Conservation (phyloP, 1,140 invertebrate species). For the Conus betulinus region DNA sequence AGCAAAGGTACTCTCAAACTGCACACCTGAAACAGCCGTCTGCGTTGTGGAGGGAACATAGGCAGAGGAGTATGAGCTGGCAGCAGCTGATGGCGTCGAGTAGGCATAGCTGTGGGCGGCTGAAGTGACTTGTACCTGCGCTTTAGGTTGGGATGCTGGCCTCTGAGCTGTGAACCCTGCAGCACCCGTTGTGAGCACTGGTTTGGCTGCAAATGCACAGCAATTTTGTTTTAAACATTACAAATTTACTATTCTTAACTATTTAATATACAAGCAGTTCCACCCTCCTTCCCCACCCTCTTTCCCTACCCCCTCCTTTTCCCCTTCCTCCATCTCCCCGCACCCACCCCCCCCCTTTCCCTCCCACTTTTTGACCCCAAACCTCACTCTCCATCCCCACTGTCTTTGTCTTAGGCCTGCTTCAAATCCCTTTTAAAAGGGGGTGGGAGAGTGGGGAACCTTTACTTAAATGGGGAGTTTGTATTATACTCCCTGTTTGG, state of each 20-base stretch:
- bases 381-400: too few relatives aligned
- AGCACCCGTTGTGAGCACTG: constrained; percentile 75
- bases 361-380: too few relatives aligned
- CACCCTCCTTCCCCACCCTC: background rate
- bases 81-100: constrained; percentile 58
- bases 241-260: background rate
- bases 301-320: too few relatives aligned
- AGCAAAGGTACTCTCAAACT: background rate
- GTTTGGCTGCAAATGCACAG: constrained; percentile 63
- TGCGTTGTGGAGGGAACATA: constrained; percentile 61
- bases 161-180: constrained; percentile 76
- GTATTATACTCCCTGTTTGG: too few relatives aligned
- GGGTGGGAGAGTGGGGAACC: too few relatives aligned
- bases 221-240: background rate
- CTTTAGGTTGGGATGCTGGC: constrained; percentile 58
- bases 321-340: too few relatives aligned
- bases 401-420: too few relatives aligned
- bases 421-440: too few relatives aligned
- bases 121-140: constrained; percentile 69
- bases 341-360: too few relatives aligned
- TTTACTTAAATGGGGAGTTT: too few relatives aligned
- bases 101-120: constrained; percentile 66
- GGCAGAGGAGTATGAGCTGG: constrained; percentile 59
- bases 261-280: background rate
- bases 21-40: background rate